Conservation (phyloP, 2,888 invertebrate genomes). For the Busseola fusca region DNA sequence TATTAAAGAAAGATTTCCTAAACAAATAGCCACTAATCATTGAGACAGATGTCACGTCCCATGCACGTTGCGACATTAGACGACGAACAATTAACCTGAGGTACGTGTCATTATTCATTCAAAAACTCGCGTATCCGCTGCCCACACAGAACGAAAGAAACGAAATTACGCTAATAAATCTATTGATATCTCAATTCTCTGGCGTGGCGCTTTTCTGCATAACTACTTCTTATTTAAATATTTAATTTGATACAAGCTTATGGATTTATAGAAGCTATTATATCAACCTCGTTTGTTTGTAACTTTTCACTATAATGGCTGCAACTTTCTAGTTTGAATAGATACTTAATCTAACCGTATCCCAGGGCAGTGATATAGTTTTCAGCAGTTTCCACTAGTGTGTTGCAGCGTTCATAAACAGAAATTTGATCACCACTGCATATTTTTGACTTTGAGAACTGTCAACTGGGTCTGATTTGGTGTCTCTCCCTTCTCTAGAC, state of each 20-base stretch:
- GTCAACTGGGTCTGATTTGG: not conserved
- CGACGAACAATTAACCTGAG: conserved; percentile 56
- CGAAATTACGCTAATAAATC: conserved; percentile 51
- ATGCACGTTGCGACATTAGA: conserved; percentile 34
- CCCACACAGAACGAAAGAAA: conserved; percentile 62
- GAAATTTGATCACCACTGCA: not conserved
- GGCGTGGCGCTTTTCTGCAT: conserved; percentile 37
- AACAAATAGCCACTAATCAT: conserved; percentile 55
- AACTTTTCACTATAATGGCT: not conserved
- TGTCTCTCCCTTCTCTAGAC: not conserved
- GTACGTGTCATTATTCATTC: conserved; percentile 69
- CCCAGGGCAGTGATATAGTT: not conserved
- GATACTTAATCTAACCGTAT: not conserved
- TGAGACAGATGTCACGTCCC: conserved; percentile 54
- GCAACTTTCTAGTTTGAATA: not conserved
- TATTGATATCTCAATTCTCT: conserved; percentile 46
- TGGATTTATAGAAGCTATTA: not conserved
- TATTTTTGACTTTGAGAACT: not conserved
- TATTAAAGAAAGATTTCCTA: conserved; percentile 34
- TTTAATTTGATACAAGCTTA: conserved; percentile 20
- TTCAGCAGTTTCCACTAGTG: not conserved
- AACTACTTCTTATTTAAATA: conserved; percentile 36
- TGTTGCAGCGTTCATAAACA: not conserved
- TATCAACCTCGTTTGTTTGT: not conserved
- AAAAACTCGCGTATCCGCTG: conserved; percentile 56